Evolutionary conservation across 2,113 vertebrate genomes (phyloP).

Genomic region (Phodopus roborovskii): DNA sequence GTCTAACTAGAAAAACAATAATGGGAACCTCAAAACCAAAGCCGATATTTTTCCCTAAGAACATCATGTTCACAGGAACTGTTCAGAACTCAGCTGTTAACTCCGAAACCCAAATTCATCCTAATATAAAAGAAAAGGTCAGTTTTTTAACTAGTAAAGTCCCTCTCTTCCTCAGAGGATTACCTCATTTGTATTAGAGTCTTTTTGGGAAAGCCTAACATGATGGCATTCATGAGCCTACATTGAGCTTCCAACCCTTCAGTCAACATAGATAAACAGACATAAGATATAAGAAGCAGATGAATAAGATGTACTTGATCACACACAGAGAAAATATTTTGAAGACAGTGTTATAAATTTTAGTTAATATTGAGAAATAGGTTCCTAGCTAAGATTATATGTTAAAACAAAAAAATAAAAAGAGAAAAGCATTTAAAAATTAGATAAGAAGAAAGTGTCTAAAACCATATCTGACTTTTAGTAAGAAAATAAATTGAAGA

Average conservation of each 20-base stretch:
- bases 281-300: not conserved
- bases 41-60: not conserved
- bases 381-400: not conserved
- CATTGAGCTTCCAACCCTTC: slow-evolving; percentile 10
- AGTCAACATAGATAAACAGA: not conserved
- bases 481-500: not conserved
- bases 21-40: slow-evolving; percentile 40
- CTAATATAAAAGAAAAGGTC: not conserved
- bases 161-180: not conserved
- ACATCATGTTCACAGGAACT: slow-evolving; percentile 53
- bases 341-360: slow-evolving; percentile 5
- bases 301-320: not conserved
- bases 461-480: slow-evolving; percentile 18
- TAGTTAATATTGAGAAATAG: slow-evolving; percentile 30
- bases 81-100: slow-evolving; percentile 50
- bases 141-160: not conserved
- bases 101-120: slow-evolving; percentile 31
- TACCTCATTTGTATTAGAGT: not conserved
- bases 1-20: slow-evolving; percentile 20
- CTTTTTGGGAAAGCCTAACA: not conserved
- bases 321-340: not conserved
- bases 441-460: not conserved
- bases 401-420: not conserved
- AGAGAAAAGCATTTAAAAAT: not conserved
- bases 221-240: not conserved